Evolutionary conservation across 2,797 vertebrate species (phyloP), one percentile per base, ranked within the genome.

Genomic region (Dryobates pubescens): DNA sequence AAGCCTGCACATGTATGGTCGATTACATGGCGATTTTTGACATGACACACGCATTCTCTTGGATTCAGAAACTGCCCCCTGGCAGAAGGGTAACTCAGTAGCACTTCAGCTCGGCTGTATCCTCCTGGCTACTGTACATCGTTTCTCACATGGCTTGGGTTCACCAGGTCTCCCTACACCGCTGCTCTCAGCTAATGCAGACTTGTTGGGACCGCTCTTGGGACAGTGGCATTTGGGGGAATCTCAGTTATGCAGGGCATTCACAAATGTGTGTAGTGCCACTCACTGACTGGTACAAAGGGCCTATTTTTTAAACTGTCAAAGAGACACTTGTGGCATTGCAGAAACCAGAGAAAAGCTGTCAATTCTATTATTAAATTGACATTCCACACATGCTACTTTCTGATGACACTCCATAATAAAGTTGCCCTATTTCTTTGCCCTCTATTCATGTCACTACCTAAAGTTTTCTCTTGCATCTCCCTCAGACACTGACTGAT

Each of bases 231-330:
- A 98, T 96, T 97, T 98, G 92, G 80, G 97, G 98, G 98, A 99
- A 99, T 99, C 98, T 96, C 95, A 98, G 98, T 97, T 98, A 99
- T 99, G 98, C 94, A 85, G 97, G 97, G 98, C 98, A 99, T 99
- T 99, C 98, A 98, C 99, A 99, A 99, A 98, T 99, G 98, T 99
- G 98, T 98, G 98, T 98, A 97, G 97, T 98, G 98, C 98, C 98
- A 98, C 98, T 98, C 95, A 96, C 92, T 96, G 96, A 68, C 89
- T 54, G 83, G 96, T 97, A 99, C 99, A 99, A 99, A 99, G 98
- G 96, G 95, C 96, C 98, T 97, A 98, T 99, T 99, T 99, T 99
- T 98, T 97, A 96, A 98, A 97, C 97, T 98, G 98, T 99, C 98
- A 99, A 99, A 99, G 99, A 98, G 98, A 93, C 98, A 97, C 98